Evolutionary conservation across 2,888 invertebrate species (phyloP).

Genomic region (Phortica magna): DNA sequence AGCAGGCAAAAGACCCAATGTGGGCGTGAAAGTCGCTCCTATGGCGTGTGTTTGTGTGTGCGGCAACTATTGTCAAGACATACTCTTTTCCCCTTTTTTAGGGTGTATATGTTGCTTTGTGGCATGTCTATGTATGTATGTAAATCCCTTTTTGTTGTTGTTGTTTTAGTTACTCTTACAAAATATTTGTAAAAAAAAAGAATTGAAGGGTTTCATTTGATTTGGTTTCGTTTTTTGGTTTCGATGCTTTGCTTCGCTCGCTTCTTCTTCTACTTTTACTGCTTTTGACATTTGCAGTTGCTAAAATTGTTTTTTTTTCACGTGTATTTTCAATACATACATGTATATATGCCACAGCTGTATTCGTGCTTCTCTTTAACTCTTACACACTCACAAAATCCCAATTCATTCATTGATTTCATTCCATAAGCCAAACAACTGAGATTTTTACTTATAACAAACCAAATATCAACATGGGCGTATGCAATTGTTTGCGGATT

Average conservation of each 20-base stretch:
- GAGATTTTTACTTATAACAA: no score
- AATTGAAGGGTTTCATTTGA: conserved; percentile 5
- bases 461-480: not conserved
- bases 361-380: no score
- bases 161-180: conserved; percentile 1
- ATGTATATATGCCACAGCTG: no score
- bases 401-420: no score
- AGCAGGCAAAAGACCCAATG: no score
- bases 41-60: no score
- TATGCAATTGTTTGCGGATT: not conserved
- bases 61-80: conserved; percentile 3
- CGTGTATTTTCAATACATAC: no score
- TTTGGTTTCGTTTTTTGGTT: conserved; percentile 14
- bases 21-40: no score
- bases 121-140: not conserved
- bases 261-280: not conserved
- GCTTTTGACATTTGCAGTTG: not conserved
- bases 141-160: not conserved
- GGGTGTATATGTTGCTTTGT: not conserved
- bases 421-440: no score
- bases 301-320: not conserved
- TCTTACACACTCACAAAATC: no score
- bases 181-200: not conserved
- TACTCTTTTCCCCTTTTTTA: not conserved
- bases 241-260: not conserved